Conservation (phyloP, 2,888 invertebrate genomes). For the Blastobasis lacticolella region DNA sequence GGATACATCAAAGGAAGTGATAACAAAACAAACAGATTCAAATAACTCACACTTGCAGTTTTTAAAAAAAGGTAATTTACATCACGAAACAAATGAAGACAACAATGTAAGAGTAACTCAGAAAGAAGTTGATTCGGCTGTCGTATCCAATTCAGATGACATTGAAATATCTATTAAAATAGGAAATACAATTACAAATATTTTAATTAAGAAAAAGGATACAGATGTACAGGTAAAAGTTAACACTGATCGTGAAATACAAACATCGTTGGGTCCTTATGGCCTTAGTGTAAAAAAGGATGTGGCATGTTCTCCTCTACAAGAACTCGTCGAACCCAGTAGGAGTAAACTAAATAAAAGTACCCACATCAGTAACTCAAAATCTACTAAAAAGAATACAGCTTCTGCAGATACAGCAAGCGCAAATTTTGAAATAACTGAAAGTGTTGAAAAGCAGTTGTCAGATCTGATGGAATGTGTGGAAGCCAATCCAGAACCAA, state of each 20-base stretch:
- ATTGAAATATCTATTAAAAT: slow-evolving; percentile 59
- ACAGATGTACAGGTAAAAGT: slow-evolving; percentile 50
- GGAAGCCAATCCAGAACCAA: slow-evolving; percentile 12
- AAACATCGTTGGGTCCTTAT: slow-evolving; percentile 38
- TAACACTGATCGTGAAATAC: slow-evolving; percentile 46
- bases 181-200: slow-evolving; percentile 50
- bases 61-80: slow-evolving; percentile 38
- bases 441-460: slow-evolving; percentile 57
- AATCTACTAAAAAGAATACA: slow-evolving; percentile 47
- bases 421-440: slow-evolving; percentile 51
- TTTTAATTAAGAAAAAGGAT: slow-evolving; percentile 49
- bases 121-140: slow-evolving; percentile 19
- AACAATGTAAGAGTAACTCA: slow-evolving; percentile 16
- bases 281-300: slow-evolving; percentile 15
- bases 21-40: slow-evolving; percentile 2
- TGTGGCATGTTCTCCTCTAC: slow-evolving; percentile 7
- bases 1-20: slow-evolving; percentile 2
- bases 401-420: slow-evolving; percentile 56
- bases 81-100: slow-evolving; percentile 6
- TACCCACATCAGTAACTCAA: slow-evolving; percentile 21
- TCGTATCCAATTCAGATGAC: slow-evolving; percentile 33
- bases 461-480: slow-evolving; percentile 44
- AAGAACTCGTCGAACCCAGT: slow-evolving; percentile 10
- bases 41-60: slow-evolving; percentile 31
- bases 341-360: slow-evolving; percentile 1